Percentiles rank a stretch among this genome's conserved stretches.
Evolutionary conservation across 2,888 invertebrate species (phyloP).

Genomic region (Drosophila tripunctata): DNA sequence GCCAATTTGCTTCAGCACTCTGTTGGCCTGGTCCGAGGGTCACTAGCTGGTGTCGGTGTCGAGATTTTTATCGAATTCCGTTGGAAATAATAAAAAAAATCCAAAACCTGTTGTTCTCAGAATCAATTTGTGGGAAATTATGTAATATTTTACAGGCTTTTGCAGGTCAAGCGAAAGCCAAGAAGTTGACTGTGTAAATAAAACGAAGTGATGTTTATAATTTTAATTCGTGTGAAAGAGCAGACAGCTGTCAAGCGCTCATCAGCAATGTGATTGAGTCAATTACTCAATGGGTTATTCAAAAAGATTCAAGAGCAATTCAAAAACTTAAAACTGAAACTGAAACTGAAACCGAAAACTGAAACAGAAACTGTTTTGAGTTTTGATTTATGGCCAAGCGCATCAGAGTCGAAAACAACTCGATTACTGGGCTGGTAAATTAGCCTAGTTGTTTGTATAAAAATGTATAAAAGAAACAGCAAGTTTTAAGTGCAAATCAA

Average conservation of each 20-base stretch:
- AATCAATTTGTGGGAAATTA: constrained; percentile 61
- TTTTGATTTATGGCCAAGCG: constrained; percentile 49
- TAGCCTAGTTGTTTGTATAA: constrained; percentile 54
- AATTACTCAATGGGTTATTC: constrained; percentile 51
- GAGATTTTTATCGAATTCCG: constrained; percentile 48
- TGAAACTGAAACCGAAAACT: constrained; percentile 27
- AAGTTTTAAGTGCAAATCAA: constrained; percentile 47
- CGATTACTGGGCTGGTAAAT: constrained; percentile 51
- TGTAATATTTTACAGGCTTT: constrained; percentile 59
- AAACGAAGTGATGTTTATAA: neutral
- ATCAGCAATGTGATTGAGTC: constrained; percentile 35
- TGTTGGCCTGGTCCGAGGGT: constrained; percentile 54
- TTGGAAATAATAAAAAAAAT: too few species aligned
- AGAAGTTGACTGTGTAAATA: constrained; percentile 9
- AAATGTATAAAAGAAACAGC: constrained; percentile 17
- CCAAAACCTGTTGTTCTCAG: constrained; percentile 68
- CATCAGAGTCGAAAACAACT: constrained; percentile 9
- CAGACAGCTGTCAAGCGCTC: constrained; percentile 34
- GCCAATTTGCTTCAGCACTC: constrained; percentile 12
- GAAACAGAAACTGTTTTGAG: constrained; percentile 36
- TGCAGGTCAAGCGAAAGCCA: constrained; percentile 40
- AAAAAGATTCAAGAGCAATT: constrained; percentile 40
- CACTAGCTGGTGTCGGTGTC: constrained; percentile 32
- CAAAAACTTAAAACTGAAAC: constrained; percentile 35
- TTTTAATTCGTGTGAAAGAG: constrained; percentile 17